Percentiles rank a stretch among this genome's conserved stretches.
These are phyloP conservation scores for Ceratitis capitata DNA, from an alignment of 1,140 invertebrate genomes.

Conservation along the genomic window DNA sequence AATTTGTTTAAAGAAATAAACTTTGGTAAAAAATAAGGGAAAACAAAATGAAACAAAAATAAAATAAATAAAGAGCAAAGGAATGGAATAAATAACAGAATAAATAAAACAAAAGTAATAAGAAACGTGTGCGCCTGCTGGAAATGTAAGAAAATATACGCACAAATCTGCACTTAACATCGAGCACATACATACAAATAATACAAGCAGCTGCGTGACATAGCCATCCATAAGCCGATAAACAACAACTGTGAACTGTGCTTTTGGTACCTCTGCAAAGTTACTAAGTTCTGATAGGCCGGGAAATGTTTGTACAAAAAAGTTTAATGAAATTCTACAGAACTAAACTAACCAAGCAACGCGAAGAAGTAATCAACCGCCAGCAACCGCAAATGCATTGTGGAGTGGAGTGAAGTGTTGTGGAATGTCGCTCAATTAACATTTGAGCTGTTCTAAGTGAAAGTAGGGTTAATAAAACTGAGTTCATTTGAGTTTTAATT, in stretches of 20 bases:
- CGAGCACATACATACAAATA: background rate
- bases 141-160: background rate
- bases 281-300: background rate
- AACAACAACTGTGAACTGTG: background rate
- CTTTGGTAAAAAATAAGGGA: background rate
- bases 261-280: background rate
- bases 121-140: background rate
- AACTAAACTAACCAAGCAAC: background rate
- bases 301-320: background rate
- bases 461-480: no score
- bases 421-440: no score
- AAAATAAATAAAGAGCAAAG: background rate
- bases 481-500: no score
- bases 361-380: background rate
- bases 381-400: background rate
- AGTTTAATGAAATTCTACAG: background rate
- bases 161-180: background rate
- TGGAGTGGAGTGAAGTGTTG: no score
- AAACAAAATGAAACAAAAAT: background rate
- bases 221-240: background rate
- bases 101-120: background rate
- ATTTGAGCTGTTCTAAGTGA: no score
- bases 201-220: background rate
- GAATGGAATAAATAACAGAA: background rate
- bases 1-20: background rate